Conservation (phyloP, 2,113 vertebrate genomes). For the Tachysurus vachellii region DNA sequence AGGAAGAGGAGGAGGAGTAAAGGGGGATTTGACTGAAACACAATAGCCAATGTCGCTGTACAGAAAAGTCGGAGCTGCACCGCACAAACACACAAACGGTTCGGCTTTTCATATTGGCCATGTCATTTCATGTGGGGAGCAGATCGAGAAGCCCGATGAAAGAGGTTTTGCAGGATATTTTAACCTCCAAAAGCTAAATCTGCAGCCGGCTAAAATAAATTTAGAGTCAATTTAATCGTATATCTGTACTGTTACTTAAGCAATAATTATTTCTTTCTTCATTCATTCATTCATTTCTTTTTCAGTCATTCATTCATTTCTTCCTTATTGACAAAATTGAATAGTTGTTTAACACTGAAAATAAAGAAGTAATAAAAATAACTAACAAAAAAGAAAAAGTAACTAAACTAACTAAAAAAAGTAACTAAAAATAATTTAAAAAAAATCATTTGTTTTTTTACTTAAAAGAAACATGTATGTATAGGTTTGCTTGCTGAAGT, state of each 20-base stretch:
- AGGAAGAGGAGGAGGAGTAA: not conserved
- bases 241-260: not conserved
- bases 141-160: conserved; percentile 53
- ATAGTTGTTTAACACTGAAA: no score
- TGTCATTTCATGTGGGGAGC: conserved; percentile 51
- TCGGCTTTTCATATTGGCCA: conserved; percentile 30
- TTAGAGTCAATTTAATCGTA: not conserved
- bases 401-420: no score
- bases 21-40: not conserved
- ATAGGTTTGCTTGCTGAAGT: not conserved
- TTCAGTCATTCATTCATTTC: no score
- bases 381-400: not conserved
- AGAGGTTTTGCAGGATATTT: conserved; percentile 49
- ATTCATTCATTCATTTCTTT: no score
- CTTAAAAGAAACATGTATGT: not conserved
- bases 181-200: not conserved
- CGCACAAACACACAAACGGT: conserved; percentile 22
- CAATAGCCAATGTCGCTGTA: conserved; percentile 25
- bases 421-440: not conserved
- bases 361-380: no score
- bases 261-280: no score
- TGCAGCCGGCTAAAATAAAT: not conserved
- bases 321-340: no score
- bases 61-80: not conserved
- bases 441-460: not conserved